phyloP scores from a whole-genome alignment of 2,113 vertebrate species.

The Lepisosteus osseus region DNA sequence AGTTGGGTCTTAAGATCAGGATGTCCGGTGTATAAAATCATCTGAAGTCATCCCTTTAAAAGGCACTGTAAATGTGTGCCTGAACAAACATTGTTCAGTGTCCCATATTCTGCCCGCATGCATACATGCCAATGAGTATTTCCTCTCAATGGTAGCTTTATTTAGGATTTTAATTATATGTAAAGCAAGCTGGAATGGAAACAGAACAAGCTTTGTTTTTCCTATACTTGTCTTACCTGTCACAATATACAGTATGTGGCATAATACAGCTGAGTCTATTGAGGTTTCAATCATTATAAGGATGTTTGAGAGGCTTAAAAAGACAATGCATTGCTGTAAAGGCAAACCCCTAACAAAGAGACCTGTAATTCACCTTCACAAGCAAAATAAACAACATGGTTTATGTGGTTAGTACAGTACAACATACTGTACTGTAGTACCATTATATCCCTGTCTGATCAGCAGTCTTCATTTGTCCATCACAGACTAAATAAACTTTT shows the following conservation, averaged over 20 bases:
- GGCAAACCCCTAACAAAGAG: too few relatives aligned
- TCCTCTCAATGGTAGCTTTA: background rate
- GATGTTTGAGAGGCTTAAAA: too few relatives aligned
- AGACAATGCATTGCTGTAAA: too few relatives aligned
- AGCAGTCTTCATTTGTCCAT: too few relatives aligned
- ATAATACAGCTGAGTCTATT: too few relatives aligned
- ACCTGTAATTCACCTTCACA: too few relatives aligned
- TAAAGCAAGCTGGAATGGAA: constrained; percentile 1
- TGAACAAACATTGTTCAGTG: background rate
- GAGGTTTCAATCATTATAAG: too few relatives aligned
- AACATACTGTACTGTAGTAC: too few relatives aligned
- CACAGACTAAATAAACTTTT: too few relatives aligned
- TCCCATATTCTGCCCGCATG: background rate
- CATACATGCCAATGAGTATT: background rate
- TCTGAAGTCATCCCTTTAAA: background rate
- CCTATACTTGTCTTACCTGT: constrained; percentile 2
- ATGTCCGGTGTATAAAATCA: background rate
- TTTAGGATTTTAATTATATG: background rate
- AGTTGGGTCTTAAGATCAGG: background rate
- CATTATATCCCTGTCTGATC: too few relatives aligned
- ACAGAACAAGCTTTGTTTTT: constrained; percentile 11
- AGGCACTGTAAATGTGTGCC: background rate
- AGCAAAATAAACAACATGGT: too few relatives aligned
- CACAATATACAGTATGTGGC: background rate
- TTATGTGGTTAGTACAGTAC: too few relatives aligned